Conservation (phyloP, 2,888 invertebrate species). For the Pasiphila rectangulata region DNA sequence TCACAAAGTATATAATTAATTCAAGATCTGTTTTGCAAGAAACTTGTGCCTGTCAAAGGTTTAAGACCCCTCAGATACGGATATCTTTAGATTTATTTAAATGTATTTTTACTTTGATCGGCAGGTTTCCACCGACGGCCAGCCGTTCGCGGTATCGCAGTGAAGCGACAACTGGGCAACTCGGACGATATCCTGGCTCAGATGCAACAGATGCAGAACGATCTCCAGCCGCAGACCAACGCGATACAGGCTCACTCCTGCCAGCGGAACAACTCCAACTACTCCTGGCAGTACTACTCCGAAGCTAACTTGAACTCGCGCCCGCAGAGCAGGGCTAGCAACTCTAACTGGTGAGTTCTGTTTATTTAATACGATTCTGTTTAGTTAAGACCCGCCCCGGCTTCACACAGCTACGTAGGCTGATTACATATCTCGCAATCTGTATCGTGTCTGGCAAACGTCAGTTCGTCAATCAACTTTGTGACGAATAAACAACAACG, state of each 20-base stretch:
- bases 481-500: too few relatives aligned
- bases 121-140: slow-evolving; percentile 90
- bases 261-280: slow-evolving; percentile 62
- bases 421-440: too few relatives aligned
- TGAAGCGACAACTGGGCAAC: slow-evolving; percentile 90
- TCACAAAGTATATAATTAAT: too few relatives aligned
- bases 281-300: slow-evolving; percentile 85
- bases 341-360: slow-evolving; percentile 58
- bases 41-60: too few relatives aligned
- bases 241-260: slow-evolving; percentile 54
- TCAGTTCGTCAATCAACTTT: too few relatives aligned
- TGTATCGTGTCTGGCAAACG: too few relatives aligned
- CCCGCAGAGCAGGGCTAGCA: slow-evolving; percentile 67
- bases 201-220: slow-evolving; percentile 90
- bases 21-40: too few relatives aligned
- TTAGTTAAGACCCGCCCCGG: too few relatives aligned
- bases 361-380: neutral
- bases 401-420: too few relatives aligned
- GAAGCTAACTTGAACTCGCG: slow-evolving; percentile 77
- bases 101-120: neutral
- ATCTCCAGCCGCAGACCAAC: slow-evolving; percentile 72
- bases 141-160: slow-evolving; percentile 89
- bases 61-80: too few relatives aligned
- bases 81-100: too few relatives aligned
- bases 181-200: slow-evolving; percentile 91